Conservation (phyloP, 2,888 invertebrate species). For the Brassicogethes aeneus region DNA sequence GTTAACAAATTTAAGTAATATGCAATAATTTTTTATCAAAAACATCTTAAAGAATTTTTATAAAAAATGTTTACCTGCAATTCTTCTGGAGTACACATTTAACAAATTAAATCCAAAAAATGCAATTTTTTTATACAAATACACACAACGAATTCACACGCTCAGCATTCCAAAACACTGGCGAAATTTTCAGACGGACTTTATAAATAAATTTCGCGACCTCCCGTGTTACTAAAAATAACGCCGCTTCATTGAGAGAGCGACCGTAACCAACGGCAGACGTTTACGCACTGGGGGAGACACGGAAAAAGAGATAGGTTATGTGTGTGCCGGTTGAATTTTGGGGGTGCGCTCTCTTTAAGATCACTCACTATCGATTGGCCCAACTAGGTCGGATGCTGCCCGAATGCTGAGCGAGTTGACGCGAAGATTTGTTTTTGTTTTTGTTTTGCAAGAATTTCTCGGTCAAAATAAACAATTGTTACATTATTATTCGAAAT, state of each 20-base stretch:
- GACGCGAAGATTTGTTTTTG: no score
- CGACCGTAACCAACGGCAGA: background rate
- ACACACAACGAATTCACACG: background rate
- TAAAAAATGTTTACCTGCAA: conserved; percentile 33
- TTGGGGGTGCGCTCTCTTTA: background rate
- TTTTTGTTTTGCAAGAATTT: no score
- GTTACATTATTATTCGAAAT: no score
- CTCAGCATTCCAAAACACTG: conserved; percentile 4
- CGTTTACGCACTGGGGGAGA: no score
- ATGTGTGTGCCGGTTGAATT: background rate
- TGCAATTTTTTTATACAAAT: background rate
- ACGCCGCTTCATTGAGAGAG: conserved; percentile 4
- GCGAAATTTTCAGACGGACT: no score
- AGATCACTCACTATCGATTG: background rate
- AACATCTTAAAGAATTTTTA: background rate
- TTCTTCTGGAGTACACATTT: conserved; percentile 45
- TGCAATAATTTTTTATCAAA: no score
- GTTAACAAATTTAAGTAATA: no score
- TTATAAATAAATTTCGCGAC: conserved; percentile 12
- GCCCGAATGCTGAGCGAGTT: background rate
- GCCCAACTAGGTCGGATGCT: background rate
- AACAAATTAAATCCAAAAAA: conserved; percentile 1
- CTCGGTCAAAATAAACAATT: no score
- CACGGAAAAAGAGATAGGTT: no score
- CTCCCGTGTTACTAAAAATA: conserved; percentile 6